phyloP scores from a whole-genome alignment of 2,113 vertebrate genomes.

The Anolis sagrei region DNA sequence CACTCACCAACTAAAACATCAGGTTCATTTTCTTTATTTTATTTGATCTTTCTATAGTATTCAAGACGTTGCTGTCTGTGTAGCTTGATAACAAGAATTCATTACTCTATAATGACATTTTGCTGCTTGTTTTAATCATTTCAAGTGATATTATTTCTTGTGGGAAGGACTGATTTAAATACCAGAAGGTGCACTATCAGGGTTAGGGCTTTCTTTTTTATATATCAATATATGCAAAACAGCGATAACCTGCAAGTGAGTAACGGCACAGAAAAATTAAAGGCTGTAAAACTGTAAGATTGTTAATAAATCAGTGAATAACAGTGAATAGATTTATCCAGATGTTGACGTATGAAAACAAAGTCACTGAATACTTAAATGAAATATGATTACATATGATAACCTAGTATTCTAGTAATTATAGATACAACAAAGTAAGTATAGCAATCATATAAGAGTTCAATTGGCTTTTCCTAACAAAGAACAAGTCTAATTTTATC shows the following conservation, averaged over 20 bases:
- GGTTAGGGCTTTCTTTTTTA: constrained; percentile 50
- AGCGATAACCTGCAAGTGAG: constrained; percentile 39
- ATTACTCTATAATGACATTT: constrained; percentile 63
- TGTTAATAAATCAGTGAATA: background rate
- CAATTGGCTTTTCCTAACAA: background rate
- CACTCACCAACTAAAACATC: constrained; percentile 5
- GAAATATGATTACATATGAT: background rate
- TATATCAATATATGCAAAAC: constrained; percentile 38
- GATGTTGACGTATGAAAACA: background rate
- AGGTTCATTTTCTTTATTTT: constrained; percentile 53
- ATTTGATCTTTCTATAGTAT: constrained; percentile 51
- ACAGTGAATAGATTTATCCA: background rate
- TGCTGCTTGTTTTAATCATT: constrained; percentile 63
- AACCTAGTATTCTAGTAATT: background rate
- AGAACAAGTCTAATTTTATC: background rate
- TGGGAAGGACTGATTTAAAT: constrained; percentile 55
- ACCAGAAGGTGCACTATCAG: constrained; percentile 20
- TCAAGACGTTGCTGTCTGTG: constrained; percentile 33
- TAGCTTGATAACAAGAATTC: constrained; percentile 56
- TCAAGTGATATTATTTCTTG: constrained; percentile 52
- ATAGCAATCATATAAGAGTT: background rate
- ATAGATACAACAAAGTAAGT: too few relatives aligned
- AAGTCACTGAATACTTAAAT: background rate
- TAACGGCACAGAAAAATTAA: background rate
- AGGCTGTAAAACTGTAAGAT: constrained; percentile 21